These are phyloP conservation scores for Drosophila bocqueti DNA, from an alignment of 1,140 invertebrate species.

Conservation along the genomic window DNA sequence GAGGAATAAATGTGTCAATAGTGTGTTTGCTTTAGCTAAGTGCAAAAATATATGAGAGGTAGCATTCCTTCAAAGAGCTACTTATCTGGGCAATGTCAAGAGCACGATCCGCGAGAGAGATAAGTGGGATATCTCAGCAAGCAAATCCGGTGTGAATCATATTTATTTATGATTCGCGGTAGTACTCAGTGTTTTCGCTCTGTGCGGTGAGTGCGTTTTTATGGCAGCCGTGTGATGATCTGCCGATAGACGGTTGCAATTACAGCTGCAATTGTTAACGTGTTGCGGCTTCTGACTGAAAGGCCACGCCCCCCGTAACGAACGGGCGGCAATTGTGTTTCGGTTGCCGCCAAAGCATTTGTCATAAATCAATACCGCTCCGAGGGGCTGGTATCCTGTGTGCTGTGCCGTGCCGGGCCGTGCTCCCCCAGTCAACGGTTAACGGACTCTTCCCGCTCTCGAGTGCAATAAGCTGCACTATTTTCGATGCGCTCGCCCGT, in stretches of 20 bases:
- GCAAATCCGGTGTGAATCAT: constrained; percentile 10
- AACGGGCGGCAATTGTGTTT: constrained; percentile 20
- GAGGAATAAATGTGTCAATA: constrained; percentile 4
- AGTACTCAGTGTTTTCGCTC: constrained; percentile 8
- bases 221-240: constrained; percentile 25
- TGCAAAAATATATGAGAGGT: constrained; percentile 19
- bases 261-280: constrained; percentile 49
- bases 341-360: constrained; percentile 25
- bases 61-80: background rate
- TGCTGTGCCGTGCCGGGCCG: background rate
- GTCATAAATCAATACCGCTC: constrained; percentile 57
- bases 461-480: constrained; percentile 49
- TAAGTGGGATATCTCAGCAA: constrained; percentile 12
- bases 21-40: constrained; percentile 3
- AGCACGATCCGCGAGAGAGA: constrained; percentile 23
- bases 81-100: constrained; percentile 50
- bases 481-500: constrained; percentile 62
- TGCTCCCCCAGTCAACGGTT: constrained; percentile 5
- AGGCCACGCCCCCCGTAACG: background rate
- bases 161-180: constrained; percentile 8
- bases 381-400: constrained; percentile 9
- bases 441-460: constrained; percentile 2
- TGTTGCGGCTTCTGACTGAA: constrained; percentile 40
- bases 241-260: constrained; percentile 47
- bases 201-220: constrained; percentile 25